Base-by-base conservation (phyloP, 2,888 invertebrate species). In the Glaucopsyche alexis region DNA sequence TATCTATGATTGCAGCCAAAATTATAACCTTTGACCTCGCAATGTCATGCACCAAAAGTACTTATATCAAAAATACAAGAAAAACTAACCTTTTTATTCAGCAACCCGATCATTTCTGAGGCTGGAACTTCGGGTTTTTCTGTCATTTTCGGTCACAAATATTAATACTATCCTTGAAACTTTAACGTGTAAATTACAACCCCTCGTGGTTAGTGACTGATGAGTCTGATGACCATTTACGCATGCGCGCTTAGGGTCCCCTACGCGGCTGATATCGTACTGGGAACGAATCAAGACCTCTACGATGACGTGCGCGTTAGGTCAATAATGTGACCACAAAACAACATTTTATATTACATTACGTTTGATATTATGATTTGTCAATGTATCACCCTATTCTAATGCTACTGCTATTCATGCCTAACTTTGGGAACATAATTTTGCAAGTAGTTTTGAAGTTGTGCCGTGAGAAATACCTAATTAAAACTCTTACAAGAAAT, bases 71-170 rank as follows among this genome's bases (percentile, higher is more conserved):
- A 60, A 16, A 8, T 2, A 11, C 13, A 60, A 60, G 13, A 11
- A 38, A 52, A 74, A 73, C 91, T 81, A 80, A 92, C 92, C 89
- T 90, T 91, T 80, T 87, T 87, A 29, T 91, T 89, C 65, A 93
- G 80, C 40, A 93, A 79, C 72, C 86, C 85, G 67, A 92, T 88
- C 6, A 85, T 91, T 78, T 93, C 92, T 0, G 85, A 84, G 0
- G 85, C 86, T 84, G 40, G 76, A 74, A 72, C 83, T 71, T 78
- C 78, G 52, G 66, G 76, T 74, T 85, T 88, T 40, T 85, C 86
- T 1, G 80, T 75, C 90, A 92, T 93, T 79, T 79, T 83, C 47
- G 14, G 5, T 52, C 66, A 55, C 72, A 16, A 40, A 45, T 29
- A 29, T 1, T n/a, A 67, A n/a, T 42, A 16, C 47, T 13, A 38